These are phyloP conservation scores for Diploptera punctata DNA, from an alignment of 2,888 invertebrate genomes.

Conservation along the genomic window DNA sequence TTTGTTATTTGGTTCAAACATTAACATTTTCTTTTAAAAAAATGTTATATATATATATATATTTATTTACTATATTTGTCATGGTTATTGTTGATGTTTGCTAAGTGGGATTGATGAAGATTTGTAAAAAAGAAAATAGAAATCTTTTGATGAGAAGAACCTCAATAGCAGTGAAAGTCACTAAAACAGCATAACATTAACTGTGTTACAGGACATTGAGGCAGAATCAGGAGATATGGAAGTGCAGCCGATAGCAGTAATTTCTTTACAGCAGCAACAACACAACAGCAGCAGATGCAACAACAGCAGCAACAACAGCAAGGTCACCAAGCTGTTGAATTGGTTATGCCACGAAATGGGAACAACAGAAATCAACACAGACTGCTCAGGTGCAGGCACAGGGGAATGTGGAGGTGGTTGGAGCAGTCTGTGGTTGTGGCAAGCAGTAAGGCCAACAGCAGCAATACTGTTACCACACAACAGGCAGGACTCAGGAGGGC, in stretches of 20 bases:
- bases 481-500: conserved; percentile 68
- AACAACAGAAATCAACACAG: conserved; percentile 51
- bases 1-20: too few relatives aligned
- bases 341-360: conserved; percentile 74
- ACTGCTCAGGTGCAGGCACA: conserved; percentile 60
- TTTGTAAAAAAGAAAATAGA: too few relatives aligned
- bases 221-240: conserved; percentile 41
- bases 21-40: too few relatives aligned
- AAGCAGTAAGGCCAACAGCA: conserved; percentile 53
- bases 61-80: too few relatives aligned
- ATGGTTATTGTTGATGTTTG: too few relatives aligned
- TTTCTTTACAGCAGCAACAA: conserved; percentile 26
- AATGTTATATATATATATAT: too few relatives aligned
- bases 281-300: conserved; percentile 20
- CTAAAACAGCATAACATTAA: too few relatives aligned
- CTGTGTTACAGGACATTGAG: conserved; percentile 58
- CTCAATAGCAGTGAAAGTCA: too few relatives aligned
- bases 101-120: too few relatives aligned
- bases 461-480: conserved; percentile 70
- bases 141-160: too few relatives aligned
- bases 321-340: conserved; percentile 66
- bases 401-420: conserved; percentile 41
- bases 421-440: conserved; percentile 46
- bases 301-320: conserved; percentile 33
- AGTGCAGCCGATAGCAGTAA: conserved; percentile 3